Base-by-base conservation (phyloP, 1,140 invertebrate species). In the Apis cerana region DNA sequence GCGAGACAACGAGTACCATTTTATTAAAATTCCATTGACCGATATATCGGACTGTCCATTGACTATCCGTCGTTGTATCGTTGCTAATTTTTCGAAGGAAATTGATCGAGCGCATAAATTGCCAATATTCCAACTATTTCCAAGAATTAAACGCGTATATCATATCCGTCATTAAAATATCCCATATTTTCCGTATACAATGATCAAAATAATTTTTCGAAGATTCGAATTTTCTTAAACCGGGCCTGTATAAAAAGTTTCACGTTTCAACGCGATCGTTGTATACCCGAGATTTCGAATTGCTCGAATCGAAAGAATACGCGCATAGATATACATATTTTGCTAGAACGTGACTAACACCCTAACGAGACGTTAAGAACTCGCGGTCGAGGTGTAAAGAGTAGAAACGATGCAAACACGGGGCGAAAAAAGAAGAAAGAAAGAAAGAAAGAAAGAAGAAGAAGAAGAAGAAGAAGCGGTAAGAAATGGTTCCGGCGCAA, bases 401-500 rank as follows among this genome's bases (percentile, higher is more conserved):
- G 58, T 27, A 43, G 33, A 11, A 58, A 27, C 54, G 23, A 15
- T 1, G 33, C 52, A 54, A 76, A 21, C 15, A 74, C 43, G 15
- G 7, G 52, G n/a, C 27, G 13, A 58, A 75, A 75, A 27, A 27
- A 48, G 15, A 15, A 43, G 54, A 43, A 70, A 3, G 4, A 43
- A 74, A 75, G 33, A n/a, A 48, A 19, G 12, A 52, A 27, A 17
- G 17, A 12, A 15, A 43, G 54, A 43, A 70, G 3, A 5, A 43
- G 65, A 75, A 33, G 19, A 48, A 19, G 12, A 52, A 17, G 17
- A 12, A 15, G 23, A 48, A 33, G 33, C 33, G 23, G 65, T 7
- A 80, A 61, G 74, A 54, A 70, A 75, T 71, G 64, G 67, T 74
- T 68, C 21, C 64, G 70, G 69, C 33, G 70, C 64, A 75, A 75